These are phyloP conservation scores for Oncorhynchus kisutch DNA, from an alignment of 2,113 vertebrate species.

Conservation along the genomic window DNA sequence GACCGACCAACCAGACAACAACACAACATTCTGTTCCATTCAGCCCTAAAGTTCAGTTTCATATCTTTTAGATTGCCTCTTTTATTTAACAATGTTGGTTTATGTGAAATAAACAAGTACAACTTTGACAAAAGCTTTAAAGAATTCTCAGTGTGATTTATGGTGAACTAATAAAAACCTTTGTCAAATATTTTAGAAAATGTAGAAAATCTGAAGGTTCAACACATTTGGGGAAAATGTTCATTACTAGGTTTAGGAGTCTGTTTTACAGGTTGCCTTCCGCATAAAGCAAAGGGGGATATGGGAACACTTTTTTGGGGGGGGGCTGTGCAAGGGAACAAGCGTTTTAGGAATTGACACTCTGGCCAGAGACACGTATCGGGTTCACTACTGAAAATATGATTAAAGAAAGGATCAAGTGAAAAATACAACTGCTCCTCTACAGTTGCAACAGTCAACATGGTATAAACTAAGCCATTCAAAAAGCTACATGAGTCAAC, in stretches of 20 bases:
- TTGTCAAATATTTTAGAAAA: constrained; percentile 12
- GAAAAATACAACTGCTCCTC: not conserved
- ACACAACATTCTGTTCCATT: constrained; percentile 4
- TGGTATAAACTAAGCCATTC: too few relatives aligned
- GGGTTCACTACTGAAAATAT: constrained; percentile 31
- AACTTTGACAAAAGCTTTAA: constrained; percentile 28
- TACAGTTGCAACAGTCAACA: not conserved
- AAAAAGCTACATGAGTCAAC: too few relatives aligned
- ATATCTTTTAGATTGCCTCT: constrained; percentile 16
- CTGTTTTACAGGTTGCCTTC: too few relatives aligned
- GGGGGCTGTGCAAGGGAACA: constrained; percentile 48
- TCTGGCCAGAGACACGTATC: constrained; percentile 39
- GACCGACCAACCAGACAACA: constrained; percentile 34
- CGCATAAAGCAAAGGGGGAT: constrained; percentile 13
- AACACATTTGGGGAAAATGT: constrained; percentile 12
- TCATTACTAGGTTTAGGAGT: not conserved
- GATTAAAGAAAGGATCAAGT: not conserved
- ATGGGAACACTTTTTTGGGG: not conserved
- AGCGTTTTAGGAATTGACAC: constrained; percentile 54
- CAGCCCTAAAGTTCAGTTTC: constrained; percentile 4
- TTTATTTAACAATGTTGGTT: constrained; percentile 26
- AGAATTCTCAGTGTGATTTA: constrained; percentile 12
- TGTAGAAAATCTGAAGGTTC: not conserved
- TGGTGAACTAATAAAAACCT: constrained; percentile 11
- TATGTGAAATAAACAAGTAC: constrained; percentile 45